Evolutionary conservation across 2,113 vertebrate species (phyloP).

Genomic region (Meles meles): DNA sequence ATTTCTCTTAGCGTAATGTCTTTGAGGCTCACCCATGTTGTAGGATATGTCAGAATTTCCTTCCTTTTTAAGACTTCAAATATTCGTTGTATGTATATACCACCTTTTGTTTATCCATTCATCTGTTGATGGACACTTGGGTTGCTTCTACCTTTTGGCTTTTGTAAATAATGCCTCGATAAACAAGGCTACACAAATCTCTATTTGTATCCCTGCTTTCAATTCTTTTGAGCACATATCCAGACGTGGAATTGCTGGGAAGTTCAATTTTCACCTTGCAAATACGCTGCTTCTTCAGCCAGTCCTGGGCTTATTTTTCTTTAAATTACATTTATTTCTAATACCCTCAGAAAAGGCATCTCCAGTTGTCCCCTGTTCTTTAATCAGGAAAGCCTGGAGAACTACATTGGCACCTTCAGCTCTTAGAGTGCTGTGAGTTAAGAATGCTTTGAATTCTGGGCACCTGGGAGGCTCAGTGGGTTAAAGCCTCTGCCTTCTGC

Average conservation of each 20-base stretch:
- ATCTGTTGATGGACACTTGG: neutral
- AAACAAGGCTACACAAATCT: neutral
- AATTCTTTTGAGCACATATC: neutral
- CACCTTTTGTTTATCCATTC: neutral
- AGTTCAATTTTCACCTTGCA: neutral
- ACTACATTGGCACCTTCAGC: neutral
- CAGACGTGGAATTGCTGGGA: neutral
- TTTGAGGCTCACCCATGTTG: neutral
- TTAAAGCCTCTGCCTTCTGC: too few relatives aligned
- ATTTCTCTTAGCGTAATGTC: neutral
- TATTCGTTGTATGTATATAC: neutral
- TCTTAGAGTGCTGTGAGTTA: neutral
- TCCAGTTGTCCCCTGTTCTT: neutral
- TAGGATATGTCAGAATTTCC: neutral
- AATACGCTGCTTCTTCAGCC: neutral
- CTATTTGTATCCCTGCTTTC: neutral
- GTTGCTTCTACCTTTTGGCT: neutral
- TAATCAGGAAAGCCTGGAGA: neutral
- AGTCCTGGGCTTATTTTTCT: neutral
- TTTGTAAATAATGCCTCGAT: neutral
- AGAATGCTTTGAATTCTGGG: neutral
- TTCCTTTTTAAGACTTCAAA: neutral
- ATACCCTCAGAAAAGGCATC: neutral
- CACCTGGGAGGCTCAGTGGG: too few relatives aligned
- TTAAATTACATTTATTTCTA: neutral